These are phyloP conservation scores for Drosophila persimilis DNA, from an alignment of 1,140 invertebrate genomes.

Conservation along the genomic window DNA sequence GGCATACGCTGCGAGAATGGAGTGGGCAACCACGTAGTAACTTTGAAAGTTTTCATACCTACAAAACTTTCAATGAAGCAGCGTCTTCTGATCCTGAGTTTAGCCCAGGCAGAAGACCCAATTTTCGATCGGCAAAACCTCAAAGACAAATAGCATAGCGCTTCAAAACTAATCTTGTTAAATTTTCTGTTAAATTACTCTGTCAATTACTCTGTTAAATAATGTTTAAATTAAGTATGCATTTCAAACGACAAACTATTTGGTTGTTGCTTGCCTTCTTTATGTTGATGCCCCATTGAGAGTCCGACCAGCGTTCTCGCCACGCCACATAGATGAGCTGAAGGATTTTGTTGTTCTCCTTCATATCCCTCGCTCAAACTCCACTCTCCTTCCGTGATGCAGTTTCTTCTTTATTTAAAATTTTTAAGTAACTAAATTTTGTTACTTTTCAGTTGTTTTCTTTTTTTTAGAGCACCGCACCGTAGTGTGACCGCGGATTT, in stretches of 20 bases:
- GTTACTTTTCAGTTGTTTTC: too few relatives aligned
- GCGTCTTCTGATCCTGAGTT: slow-evolving; percentile 67
- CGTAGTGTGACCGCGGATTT: too few relatives aligned
- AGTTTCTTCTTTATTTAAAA: too few relatives aligned
- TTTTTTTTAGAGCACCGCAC: too few relatives aligned
- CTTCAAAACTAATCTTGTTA: not conserved
- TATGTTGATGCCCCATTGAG: slow-evolving; percentile 97
- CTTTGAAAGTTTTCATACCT: slow-evolving; percentile 69
- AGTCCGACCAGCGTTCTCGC: slow-evolving; percentile 96
- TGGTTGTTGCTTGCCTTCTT: slow-evolving; percentile 87
- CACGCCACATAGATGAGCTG: slow-evolving; percentile 87
- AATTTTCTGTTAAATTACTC: slow-evolving; percentile 1
- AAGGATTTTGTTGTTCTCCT: slow-evolving; percentile 74
- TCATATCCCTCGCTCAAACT: slow-evolving; percentile 38
- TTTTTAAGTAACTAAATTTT: too few relatives aligned
- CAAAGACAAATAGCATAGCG: slow-evolving; percentile 2
- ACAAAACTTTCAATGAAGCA: slow-evolving; percentile 70
- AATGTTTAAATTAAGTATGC: slow-evolving; percentile 38
- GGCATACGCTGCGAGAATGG: slow-evolving; percentile 56
- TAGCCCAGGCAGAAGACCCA: slow-evolving; percentile 70
- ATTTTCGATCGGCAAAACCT: slow-evolving; percentile 46
- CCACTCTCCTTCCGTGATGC: too few relatives aligned
- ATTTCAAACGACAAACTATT: slow-evolving; percentile 23
- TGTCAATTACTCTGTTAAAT: slow-evolving; percentile 37
- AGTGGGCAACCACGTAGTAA: slow-evolving; percentile 69